Percentiles rank a stretch among this genome's conserved stretches.
Evolutionary conservation across 2,797 vertebrate genomes (phyloP).

Genomic region (Hoplostethus mediterraneus): DNA sequence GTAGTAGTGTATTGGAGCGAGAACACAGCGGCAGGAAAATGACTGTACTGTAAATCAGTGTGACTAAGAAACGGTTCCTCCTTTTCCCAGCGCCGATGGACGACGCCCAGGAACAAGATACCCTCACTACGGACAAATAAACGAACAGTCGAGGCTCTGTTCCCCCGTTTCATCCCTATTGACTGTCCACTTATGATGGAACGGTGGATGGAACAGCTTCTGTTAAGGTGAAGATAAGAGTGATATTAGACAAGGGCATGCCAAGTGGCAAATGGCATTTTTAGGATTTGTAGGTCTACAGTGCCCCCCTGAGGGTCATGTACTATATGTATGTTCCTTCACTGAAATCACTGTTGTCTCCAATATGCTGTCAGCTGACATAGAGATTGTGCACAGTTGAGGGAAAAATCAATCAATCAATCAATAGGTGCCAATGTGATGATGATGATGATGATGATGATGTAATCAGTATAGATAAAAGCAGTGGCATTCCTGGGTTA

Average conservation of each 20-base stretch:
- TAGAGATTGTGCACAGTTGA: not conserved
- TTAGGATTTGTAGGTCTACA: not conserved
- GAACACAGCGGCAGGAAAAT: constrained; percentile 22
- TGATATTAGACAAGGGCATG: not conserved
- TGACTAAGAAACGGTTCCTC: not conserved
- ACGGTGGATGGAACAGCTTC: constrained; percentile 92
- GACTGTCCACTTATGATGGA: constrained; percentile 90
- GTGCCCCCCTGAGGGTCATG: constrained; percentile 33
- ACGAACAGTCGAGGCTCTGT: constrained; percentile 27
- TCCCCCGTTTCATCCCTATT: constrained; percentile 32
- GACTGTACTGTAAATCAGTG: constrained; percentile 11
- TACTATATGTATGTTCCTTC: not conserved
- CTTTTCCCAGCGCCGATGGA: constrained; percentile 63
- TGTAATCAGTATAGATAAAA: not conserved
- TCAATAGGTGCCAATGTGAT: not conserved
- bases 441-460: constrained; percentile 77
- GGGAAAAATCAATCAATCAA: not conserved
- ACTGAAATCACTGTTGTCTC: not conserved
- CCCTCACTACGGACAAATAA: constrained; percentile 19
- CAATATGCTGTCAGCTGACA: no score
- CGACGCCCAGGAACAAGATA: constrained; percentile 31
- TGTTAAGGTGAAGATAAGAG: not conserved
- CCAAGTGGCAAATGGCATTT: not conserved
- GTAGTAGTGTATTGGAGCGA: constrained; percentile 34
- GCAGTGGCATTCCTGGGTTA: not conserved